A percentile compares a stretch with the other conserved stretches of the same genome.
These are phyloP conservation scores for Melanotaenia maccullochi DNA, from an alignment of 2,797 vertebrate genomes.

Conservation along the genomic window DNA sequence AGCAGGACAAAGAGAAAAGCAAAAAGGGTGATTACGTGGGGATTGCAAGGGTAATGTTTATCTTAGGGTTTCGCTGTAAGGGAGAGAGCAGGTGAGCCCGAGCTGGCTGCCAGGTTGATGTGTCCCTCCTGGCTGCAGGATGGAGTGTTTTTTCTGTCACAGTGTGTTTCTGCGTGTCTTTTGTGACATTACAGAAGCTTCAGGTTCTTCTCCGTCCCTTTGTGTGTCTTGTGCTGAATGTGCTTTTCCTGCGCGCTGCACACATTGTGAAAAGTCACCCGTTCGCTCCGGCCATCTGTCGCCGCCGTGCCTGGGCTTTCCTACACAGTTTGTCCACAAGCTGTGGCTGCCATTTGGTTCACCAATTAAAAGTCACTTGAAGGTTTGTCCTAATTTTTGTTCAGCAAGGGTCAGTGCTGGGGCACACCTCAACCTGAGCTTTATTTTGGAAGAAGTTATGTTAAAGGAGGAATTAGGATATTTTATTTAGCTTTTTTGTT, in stretches of 20 bases:
- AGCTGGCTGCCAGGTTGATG: constrained; percentile 3
- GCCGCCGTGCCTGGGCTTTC: constrained; percentile 57
- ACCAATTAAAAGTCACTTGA: constrained; percentile 51
- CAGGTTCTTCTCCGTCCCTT: constrained; percentile 40
- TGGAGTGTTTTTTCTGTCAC: constrained; percentile 6
- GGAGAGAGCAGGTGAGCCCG: constrained; percentile 33
- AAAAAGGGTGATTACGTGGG: constrained; percentile 24
- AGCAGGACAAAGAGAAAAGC: constrained; percentile 57
- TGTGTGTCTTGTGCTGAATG: constrained; percentile 55
- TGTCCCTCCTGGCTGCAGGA: constrained; percentile 7
- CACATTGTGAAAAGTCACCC: constrained; percentile 63
- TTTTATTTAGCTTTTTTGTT: background rate
- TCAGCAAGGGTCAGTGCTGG: constrained; percentile 44
- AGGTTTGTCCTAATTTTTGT: constrained; percentile 67
- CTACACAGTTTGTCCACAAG: constrained; percentile 73
- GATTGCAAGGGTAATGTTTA: constrained; percentile 30
- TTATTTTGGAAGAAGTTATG: constrained; percentile 11
- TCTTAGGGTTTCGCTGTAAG: constrained; percentile 25
- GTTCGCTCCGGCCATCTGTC: constrained; percentile 74
- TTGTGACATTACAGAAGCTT: constrained; percentile 53
- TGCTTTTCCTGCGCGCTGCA: constrained; percentile 42
- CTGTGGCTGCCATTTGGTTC: constrained; percentile 72
- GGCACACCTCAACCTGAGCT: constrained; percentile 34
- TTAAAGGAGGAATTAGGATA: background rate
- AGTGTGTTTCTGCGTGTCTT: constrained; percentile 18